A percentile compares a stretch with the other conserved stretches of the same genome.
These are phyloP conservation scores for Dinocampus coccinellae DNA, from an alignment of 2,888 invertebrate species.

Conservation along the genomic window DNA sequence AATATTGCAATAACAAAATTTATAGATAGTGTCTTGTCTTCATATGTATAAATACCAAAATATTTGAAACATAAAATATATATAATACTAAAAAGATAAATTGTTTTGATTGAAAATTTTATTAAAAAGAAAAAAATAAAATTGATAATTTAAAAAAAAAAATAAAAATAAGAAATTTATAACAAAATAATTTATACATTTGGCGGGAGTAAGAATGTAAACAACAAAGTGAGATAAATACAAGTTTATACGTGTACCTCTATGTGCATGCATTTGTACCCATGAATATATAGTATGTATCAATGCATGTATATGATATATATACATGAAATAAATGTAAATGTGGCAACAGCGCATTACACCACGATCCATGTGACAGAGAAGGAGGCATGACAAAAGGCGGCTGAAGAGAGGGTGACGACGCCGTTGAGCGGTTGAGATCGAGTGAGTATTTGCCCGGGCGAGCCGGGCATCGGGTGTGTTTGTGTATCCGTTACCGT, in stretches of 20 bases:
- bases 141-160: conserved; percentile 1
- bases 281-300: neutral
- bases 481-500: conserved; percentile 42
- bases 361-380: conserved; percentile 66
- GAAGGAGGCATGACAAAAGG: conserved; percentile 68
- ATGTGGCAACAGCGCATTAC: conserved; percentile 56
- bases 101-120: neutral
- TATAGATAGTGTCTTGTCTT: too few relatives aligned
- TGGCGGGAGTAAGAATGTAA: conserved; percentile 50
- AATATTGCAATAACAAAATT: too few relatives aligned
- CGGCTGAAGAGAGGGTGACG: conserved; percentile 64
- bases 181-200: conserved; percentile 45
- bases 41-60: too few relatives aligned
- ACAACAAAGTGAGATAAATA: conserved; percentile 39
- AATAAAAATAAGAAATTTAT: conserved; percentile 1
- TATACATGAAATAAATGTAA: neutral
- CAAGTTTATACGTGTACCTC: neutral
- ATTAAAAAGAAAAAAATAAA: conserved; percentile 1
- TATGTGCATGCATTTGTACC: neutral
- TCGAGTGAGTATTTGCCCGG: conserved; percentile 66
- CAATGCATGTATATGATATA: neutral
- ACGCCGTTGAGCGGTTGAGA: conserved; percentile 62
- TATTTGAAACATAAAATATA: too few relatives aligned
- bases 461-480: conserved; percentile 63
- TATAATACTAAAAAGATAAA: too few relatives aligned